Evolutionary conservation across 2,888 invertebrate species (phyloP), one percentile per base, ranked within the genome.

Genomic region (Spodoptera exigua): DNA sequence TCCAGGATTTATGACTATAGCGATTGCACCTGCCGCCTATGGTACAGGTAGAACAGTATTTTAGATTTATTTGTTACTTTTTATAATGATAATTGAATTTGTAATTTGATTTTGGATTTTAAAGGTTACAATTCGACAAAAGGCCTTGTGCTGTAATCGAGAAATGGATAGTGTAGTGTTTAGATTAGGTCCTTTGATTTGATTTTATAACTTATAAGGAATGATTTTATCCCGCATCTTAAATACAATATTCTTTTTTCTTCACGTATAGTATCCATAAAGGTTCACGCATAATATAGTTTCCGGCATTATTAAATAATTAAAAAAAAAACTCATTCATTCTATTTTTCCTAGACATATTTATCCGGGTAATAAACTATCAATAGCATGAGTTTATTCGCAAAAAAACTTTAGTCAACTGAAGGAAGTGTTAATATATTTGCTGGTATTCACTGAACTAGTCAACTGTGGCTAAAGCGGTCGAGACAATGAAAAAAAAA

Each of bases 11-110:
- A 79, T 78, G 53, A 62, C 64, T 57, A 49, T 51, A 47, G 55
- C 68, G 62, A 78, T 72, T 71, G 71, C 79, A 79, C 79, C 78
- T 79, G 79, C 58, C 48, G 58, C 55, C 55, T 45, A 55, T 66
- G 68, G 61, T 65, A 61, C 54, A 39, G 55, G 60, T 44, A 37
- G 44, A 37, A 36, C 49, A 37, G 36, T 58, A 41, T 61, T 63
- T 60, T 41, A 63, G 62, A 73, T 73, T 73, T 70, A 73, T 76
- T 61, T 70, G 47, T 36, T 46, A 57, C 27, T 67, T 67, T 51
- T 75, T 72, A 53, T 43, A 7, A 36, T 40, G 16, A 56, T 75
- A 75, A 75, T 75, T 70, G 66, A 62, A 60, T 60, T 51, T 35
- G 43, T 54, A 47, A 62, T 56, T 48, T 53, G 14, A 27, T 63